These are phyloP conservation scores for Drosophila rellima DNA, from an alignment of 2,888 invertebrate species.

Conservation along the genomic window DNA sequence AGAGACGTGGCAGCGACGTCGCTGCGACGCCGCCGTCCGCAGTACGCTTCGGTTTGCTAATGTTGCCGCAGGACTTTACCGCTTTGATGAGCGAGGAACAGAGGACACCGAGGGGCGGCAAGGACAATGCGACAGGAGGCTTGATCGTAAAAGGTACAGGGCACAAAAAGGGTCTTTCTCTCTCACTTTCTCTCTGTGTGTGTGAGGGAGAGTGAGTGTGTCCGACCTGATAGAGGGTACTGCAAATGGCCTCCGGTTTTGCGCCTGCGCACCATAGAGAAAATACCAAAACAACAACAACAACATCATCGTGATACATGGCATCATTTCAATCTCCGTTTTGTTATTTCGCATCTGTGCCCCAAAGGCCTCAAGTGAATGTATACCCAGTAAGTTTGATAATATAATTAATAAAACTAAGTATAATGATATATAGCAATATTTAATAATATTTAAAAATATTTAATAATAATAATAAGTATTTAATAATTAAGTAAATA, in stretches of 20 bases:
- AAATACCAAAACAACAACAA: conserved; percentile 24
- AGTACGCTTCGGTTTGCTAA: conserved; percentile 79
- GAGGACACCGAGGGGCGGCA: conserved; percentile 40
- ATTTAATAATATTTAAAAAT: too few species aligned
- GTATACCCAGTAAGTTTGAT: conserved; percentile 29
- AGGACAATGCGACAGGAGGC: conserved; percentile 48
- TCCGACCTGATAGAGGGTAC: conserved; percentile 41
- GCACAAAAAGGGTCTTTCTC: conserved; percentile 17
- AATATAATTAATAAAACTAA: conserved; percentile 31
- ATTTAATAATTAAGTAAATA: too few species aligned
- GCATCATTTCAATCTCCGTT: conserved; percentile 61
- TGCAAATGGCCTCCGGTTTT: conserved; percentile 68
- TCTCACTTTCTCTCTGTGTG: conserved; percentile 3
- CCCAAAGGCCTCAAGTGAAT: conserved; percentile 45
- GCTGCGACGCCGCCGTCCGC: too few species aligned
- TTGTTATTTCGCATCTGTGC: conserved; percentile 52
- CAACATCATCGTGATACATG: conserved; percentile 37
- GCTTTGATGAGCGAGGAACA: conserved; percentile 77
- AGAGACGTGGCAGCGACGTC: conserved; percentile 39
- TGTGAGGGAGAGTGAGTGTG: conserved; percentile 25
- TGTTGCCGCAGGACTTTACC: conserved; percentile 76
- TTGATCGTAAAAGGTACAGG: conserved; percentile 58
- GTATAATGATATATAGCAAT: not conserved
- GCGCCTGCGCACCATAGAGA: conserved; percentile 70
- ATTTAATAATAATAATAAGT: too few species aligned